Conservation (phyloP, 2,888 invertebrate species). For the Rhimphoctona megacephalus region DNA sequence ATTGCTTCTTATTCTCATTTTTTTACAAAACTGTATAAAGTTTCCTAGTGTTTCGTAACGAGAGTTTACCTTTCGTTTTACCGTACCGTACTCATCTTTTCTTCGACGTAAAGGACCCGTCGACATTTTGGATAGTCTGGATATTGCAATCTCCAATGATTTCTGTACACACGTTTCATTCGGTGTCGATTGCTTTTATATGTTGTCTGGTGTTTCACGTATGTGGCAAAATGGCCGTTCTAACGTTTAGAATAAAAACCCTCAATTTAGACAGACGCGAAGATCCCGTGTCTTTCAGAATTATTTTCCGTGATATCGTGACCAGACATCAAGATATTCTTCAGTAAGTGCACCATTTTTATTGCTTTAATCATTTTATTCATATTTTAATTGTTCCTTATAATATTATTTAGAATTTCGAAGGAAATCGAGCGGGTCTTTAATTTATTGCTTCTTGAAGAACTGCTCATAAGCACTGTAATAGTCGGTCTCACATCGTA, state of each 20-base stretch:
- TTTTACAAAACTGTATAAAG: neutral
- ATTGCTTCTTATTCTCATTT: neutral
- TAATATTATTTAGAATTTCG: conserved; percentile 28
- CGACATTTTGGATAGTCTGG: conserved; percentile 54
- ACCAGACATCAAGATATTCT: conserved; percentile 40
- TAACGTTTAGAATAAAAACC: conserved; percentile 54
- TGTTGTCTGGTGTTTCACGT: conserved; percentile 60
- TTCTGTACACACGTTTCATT: conserved; percentile 56
- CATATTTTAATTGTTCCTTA: neutral
- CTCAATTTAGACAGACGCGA: conserved; percentile 11
- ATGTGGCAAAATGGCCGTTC: conserved; percentile 59
- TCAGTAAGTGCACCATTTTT: conserved; percentile 41
- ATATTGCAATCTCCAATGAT: conserved; percentile 63
- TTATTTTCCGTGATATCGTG: conserved; percentile 45
- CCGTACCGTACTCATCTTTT: conserved; percentile 59
- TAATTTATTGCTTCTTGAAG: conserved; percentile 51
- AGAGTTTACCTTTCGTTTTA: conserved; percentile 54
- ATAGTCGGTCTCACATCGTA: conserved; percentile 60
- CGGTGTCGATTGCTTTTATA: conserved; percentile 54
- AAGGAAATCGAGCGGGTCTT: conserved; percentile 49
- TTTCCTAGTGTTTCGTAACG: conserved; percentile 50
- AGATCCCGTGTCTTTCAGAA: neutral
- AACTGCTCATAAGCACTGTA: conserved; percentile 53
- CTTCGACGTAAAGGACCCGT: conserved; percentile 50
- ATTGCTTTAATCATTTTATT: neutral